phyloP scores from a whole-genome alignment of 2,113 vertebrate species.

The Sprattus sprattus region DNA sequence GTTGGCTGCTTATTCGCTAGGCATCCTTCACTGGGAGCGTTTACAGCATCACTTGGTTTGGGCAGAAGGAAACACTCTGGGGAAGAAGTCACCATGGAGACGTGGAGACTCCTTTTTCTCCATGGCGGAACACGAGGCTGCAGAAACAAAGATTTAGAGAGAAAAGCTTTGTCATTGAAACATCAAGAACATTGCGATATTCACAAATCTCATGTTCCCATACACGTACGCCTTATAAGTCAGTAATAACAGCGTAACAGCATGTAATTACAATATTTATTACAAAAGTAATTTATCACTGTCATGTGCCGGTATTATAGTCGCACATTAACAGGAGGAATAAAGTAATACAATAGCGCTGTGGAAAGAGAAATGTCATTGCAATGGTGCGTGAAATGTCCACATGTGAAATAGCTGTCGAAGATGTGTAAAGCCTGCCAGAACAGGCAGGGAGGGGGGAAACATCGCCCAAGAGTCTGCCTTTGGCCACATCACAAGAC shows the following conservation, averaged over 20 bases:
- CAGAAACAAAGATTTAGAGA: neutral
- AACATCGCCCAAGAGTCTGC: neutral
- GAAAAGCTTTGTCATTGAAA: neutral
- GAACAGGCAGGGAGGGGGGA: neutral
- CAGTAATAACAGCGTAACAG: conserved; percentile 11
- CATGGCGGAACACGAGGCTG: neutral
- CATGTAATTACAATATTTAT: neutral
- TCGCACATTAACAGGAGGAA: neutral
- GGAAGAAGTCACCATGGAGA: neutral
- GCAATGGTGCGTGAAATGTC: neutral
- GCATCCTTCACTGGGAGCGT: neutral
- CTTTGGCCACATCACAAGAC: conserved; percentile 41
- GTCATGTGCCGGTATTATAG: neutral
- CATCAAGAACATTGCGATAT: neutral
- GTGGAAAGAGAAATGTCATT: conserved; percentile 13
- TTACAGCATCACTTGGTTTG: neutral
- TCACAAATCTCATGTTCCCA: neutral
- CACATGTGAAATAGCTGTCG: neutral
- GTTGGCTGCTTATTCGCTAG: neutral
- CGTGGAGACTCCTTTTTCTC: neutral
- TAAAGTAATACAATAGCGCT: neutral
- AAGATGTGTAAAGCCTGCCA: neutral
- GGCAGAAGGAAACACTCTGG: neutral
- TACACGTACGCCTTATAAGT: neutral
- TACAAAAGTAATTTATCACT: neutral